Evolutionary conservation across 2,797 vertebrate genomes (phyloP), one percentile per base, ranked within the genome.

Genomic region (Sebastes cheni): DNA sequence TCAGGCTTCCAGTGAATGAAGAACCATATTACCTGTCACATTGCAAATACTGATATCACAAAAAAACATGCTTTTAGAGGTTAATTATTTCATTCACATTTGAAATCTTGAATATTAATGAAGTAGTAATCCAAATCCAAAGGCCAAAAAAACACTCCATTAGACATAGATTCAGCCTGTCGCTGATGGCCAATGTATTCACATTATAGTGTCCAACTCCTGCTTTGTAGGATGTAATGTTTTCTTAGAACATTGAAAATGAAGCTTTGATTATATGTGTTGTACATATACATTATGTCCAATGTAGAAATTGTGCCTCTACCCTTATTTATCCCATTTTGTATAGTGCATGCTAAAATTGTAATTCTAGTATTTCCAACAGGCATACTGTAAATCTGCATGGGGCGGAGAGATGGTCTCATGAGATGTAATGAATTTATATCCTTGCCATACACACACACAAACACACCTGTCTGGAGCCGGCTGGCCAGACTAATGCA

Each of bases 401-500:
- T 12, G 2, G 2, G 52, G 9, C 52, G 8, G 30, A 46, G 30
- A 75, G 73, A 39, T 56, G 13, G 56, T 30, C 29, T 56, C 11
- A 55, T 74, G 65, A 64, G 72, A 70, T 32, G 14, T 75, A 69
- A 78, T 72, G 27, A 64, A 72, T 74, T 80, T 79, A 72, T 60
- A 27, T 77, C 39, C 27, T 22, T 39, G 55, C 23, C 23, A 7
- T 20, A 34, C 60, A 4, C 60, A 34, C 20, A n/a, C 61, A 59
- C 20, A 78, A 13, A 32, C 36, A 62, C 62, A 56, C 54, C 11
- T 72, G 58, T 64, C 42, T 77, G 72, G 36, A 72, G 66, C 54
- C 10, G 46, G 75, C 42, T 73, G 65, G 69, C 55, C 59, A 79
- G 56, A 62, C 66, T 81, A 81, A 87, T 88, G 77, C 25, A 8